Conservation (phyloP, 2,888 invertebrate species). For the Ennomos quercinarius region DNA sequence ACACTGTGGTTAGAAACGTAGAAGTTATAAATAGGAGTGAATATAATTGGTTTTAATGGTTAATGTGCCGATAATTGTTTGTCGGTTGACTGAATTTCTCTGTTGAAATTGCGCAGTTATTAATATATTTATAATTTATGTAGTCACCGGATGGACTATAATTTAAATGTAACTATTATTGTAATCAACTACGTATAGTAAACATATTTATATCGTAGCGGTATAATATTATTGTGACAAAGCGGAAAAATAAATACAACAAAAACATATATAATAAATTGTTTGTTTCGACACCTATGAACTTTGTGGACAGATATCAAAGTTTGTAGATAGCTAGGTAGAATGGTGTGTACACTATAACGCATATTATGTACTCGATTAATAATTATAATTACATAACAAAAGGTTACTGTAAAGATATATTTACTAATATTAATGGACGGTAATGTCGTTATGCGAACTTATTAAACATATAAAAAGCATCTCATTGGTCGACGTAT, state of each 20-base stretch:
- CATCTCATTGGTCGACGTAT: constrained; percentile 34
- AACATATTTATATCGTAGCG: background rate
- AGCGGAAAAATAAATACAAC: background rate
- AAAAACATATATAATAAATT: background rate
- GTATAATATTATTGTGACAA: background rate
- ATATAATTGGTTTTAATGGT: too few species aligned
- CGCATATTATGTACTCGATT: constrained; percentile 1
- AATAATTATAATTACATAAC: too few species aligned
- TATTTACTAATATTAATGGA: background rate
- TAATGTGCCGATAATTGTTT: too few species aligned
- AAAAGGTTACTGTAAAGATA: background rate
- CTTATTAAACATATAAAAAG: background rate
- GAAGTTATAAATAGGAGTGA: too few species aligned
- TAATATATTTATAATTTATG: too few species aligned
- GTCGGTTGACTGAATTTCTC: too few species aligned
- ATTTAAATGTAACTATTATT: too few species aligned
- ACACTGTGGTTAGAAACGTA: too few species aligned
- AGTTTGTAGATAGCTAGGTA: constrained; percentile 8
- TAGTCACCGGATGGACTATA: too few species aligned
- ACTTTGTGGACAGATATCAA: background rate
- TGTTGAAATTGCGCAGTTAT: too few species aligned
- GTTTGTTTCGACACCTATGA: constrained; percentile 5
- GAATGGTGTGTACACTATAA: background rate
- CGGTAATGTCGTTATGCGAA: constrained; percentile 1
- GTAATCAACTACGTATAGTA: too few species aligned